A percentile compares a stretch with the other conserved stretches of the same genome.
Conservation (phyloP, 2,113 vertebrate genomes). For the Nyctereutes procyonoides region DNA sequence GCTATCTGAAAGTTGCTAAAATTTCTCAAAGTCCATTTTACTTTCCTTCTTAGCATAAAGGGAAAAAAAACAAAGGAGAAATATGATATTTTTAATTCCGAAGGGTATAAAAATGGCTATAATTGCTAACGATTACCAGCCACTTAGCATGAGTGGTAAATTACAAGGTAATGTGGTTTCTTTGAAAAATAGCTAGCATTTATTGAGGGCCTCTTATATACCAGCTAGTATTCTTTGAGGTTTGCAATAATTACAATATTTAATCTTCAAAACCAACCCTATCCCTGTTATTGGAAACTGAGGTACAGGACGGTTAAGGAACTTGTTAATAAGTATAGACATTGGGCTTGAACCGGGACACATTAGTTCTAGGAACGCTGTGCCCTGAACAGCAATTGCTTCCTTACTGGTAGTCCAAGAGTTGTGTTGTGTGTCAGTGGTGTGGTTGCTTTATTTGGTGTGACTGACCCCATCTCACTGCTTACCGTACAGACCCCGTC, state of each 20-base stretch:
- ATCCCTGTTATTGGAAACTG: not conserved
- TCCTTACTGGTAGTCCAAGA: not conserved
- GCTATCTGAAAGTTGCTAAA: not conserved
- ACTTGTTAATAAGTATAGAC: not conserved
- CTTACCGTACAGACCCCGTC: not conserved
- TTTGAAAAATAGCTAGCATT: not conserved
- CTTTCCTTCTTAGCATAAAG: not conserved
- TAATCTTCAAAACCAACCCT: not conserved
- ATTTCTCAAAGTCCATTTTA: not conserved
- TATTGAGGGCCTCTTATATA: not conserved
- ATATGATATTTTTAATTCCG: not conserved
- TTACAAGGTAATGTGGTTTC: not conserved
- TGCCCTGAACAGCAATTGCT: rapidly evolving
- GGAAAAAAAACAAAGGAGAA: not conserved
- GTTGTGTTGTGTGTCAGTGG: not conserved
- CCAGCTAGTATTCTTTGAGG: not conserved
- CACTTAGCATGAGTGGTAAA: constrained; percentile 1
- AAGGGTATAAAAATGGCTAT: not conserved
- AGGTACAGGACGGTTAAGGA: not conserved
- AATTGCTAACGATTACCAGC: not conserved
- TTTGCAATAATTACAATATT: not conserved
- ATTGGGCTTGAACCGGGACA: not conserved
- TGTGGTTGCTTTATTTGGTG: not conserved
- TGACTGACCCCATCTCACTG: not conserved
- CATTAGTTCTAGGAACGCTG: not conserved